Percentiles rank a stretch among this genome's conserved stretches.
phyloP scores from a whole-genome alignment of 2,113 vertebrate genomes.

The Mus pahari region DNA sequence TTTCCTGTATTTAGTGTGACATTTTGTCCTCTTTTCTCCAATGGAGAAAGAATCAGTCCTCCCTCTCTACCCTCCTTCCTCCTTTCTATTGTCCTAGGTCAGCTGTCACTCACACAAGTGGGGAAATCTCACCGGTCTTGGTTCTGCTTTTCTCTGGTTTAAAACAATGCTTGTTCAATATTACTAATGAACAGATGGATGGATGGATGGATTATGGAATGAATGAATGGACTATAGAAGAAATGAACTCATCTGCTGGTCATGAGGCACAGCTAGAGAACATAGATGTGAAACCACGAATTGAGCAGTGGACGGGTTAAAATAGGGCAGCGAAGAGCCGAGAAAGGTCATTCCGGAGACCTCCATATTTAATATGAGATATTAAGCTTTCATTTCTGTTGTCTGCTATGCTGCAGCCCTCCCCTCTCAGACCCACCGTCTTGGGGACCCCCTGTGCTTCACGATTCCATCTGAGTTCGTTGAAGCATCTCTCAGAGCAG shows the following conservation, averaged over 20 bases:
- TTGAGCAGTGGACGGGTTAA: neutral
- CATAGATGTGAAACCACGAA: neutral
- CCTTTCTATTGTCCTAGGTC: no score
- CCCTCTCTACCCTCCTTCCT: accelerated
- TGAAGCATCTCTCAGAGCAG: neutral
- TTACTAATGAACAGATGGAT: neutral
- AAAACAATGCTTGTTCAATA: neutral
- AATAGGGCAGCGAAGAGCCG: accelerated
- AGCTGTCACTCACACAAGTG: neutral
- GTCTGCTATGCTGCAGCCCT: neutral
- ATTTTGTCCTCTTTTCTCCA: neutral
- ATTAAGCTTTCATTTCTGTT: no score
- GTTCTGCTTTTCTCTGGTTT: no score
- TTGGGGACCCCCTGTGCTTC: neutral
- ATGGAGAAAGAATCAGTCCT: neutral
- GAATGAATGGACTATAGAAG: no score
- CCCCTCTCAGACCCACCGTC: accelerated
- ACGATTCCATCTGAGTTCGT: neutral
- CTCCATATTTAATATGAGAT: accelerated
- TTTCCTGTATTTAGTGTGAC: neutral
- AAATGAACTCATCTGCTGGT: neutral
- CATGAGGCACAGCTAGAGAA: neutral
- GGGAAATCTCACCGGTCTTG: neutral
- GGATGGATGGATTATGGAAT: neutral
- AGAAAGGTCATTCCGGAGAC: neutral